These are phyloP conservation scores for Callorhinus ursinus DNA, from an alignment of 2,113 vertebrate species.

Conservation along the genomic window DNA sequence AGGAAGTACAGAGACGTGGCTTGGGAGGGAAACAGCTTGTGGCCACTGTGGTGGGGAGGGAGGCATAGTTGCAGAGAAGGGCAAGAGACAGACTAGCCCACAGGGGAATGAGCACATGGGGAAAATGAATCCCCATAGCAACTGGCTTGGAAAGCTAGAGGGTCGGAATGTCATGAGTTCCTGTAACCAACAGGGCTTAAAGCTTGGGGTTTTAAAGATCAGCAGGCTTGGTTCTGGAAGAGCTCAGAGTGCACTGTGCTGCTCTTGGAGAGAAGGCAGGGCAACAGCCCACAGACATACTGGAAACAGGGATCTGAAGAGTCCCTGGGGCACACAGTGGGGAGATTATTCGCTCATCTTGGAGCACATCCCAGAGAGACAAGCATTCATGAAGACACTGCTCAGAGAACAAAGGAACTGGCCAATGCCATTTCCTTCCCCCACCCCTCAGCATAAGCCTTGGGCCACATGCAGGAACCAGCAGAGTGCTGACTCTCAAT, in stretches of 20 bases:
- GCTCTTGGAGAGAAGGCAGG: background rate
- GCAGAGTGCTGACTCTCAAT: background rate
- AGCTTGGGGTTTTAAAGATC: background rate
- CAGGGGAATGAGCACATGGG: background rate
- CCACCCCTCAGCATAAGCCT: background rate
- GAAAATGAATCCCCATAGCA: background rate
- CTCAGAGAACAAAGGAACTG: background rate
- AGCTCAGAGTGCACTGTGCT: background rate
- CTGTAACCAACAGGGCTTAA: background rate
- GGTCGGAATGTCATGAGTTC: background rate
- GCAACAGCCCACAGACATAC: background rate
- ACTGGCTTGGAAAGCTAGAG: background rate
- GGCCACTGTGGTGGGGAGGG: background rate
- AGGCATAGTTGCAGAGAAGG: background rate
- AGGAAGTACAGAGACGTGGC: background rate
- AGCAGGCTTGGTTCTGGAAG: background rate
- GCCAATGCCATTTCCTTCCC: background rate
- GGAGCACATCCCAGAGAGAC: background rate
- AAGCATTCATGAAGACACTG: background rate
- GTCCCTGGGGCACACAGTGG: background rate
- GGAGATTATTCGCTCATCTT: background rate
- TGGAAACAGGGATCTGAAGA: background rate
- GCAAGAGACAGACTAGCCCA: background rate
- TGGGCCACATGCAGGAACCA: background rate
- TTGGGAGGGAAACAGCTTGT: background rate